Evolutionary conservation across 2,797 vertebrate species (phyloP), one percentile per base, ranked within the genome.

Genomic region (Otus scops): DNA sequence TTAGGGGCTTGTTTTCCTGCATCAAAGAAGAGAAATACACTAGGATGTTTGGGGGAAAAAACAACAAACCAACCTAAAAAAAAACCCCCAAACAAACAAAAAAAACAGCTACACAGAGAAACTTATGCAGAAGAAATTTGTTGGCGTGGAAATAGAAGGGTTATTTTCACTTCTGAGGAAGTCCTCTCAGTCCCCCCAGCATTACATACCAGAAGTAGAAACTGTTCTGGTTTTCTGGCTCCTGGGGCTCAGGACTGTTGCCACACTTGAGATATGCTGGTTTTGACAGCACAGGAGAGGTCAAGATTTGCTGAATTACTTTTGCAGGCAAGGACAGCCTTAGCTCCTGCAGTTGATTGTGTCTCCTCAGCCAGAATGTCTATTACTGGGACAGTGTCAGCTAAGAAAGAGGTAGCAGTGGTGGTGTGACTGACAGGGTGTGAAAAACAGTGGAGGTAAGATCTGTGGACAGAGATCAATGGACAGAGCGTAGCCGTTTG

Each of bases 251-350:
- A 47, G 64, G 41, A 9, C 30, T 64, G 10, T 41, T 76, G 30
- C 74, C 1, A 2, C 19, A 6, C 34, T 57, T 1, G 2, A 8
- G 24, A 8, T 0, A 1, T 65, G 36, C 38, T 81, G 38, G 6
- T 76, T 56, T 74, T 51, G 24, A 73, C 23, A 87, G 63, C 39
- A 57, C n/a, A 64, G 14, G 36, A 63, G 78, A 47, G 45, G 73
- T 48, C n/a, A 45, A 50, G 34, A 69, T 82, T 41, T 82, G 28
- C 54, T 2, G 8, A 51, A 50, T 48, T 74, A 50, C 36, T 24
- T 41, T 48, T 69, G n/a, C 22, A 59, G 61, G 17, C 24, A 34
- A 28, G 45, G 54, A 60, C 69, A 71, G 7, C 41, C 23, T 48
- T 76, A 82, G 39, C 20, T 82, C 38, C 45, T 64, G 45, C 39